Evolutionary conservation across 2,888 invertebrate species (phyloP), one percentile per base, ranked within the genome.

Genomic region (Aradus depressus): DNA sequence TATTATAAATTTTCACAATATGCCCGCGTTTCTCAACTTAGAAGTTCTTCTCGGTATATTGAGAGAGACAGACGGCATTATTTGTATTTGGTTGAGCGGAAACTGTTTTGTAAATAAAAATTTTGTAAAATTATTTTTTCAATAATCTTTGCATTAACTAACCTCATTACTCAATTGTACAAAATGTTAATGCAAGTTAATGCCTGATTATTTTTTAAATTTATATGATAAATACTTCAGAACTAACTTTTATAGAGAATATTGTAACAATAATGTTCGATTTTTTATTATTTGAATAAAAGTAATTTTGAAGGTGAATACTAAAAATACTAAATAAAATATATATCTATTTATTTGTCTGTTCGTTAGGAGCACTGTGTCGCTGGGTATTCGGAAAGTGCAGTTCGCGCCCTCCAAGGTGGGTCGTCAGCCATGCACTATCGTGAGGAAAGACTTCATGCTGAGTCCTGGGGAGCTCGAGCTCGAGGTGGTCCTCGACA

Each of bases 391-490:
- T 60, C 78, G 93, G 48, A 93, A 95, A 70, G 79, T 95, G 59
- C 93, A 95, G 67, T 93, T 80, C 68, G 91, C 92, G 5, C 93
- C 92, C 1, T 79, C 83, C 48, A 89, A 88, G 68, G 82, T 86
- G 44, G 88, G 88, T 32, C 79, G 86, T 45, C 93, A 95, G 70
- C 95, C 95, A 1, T 91, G 89, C 72, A 92, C 92, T 0, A 81
- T 93, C 53, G 91, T 92, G 22, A 79, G 90, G 57, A 95, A 95
- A 71, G 93, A 95, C 68, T 95, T 95, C 68, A 79, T 95, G 67
- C 75, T 95, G 60, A 92, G 92, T 60, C 92, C 93, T 4, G 95
- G 95, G 0, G 92, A 92, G 64, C 75, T 96, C 12, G 91, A 93
- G 65, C 72, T 95, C 49, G 95, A 96, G 71, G 87, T 90, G 1